Evolutionary conservation across 2,797 vertebrate species (phyloP).

Genomic region (Muraenolepis orangiensis): DNA sequence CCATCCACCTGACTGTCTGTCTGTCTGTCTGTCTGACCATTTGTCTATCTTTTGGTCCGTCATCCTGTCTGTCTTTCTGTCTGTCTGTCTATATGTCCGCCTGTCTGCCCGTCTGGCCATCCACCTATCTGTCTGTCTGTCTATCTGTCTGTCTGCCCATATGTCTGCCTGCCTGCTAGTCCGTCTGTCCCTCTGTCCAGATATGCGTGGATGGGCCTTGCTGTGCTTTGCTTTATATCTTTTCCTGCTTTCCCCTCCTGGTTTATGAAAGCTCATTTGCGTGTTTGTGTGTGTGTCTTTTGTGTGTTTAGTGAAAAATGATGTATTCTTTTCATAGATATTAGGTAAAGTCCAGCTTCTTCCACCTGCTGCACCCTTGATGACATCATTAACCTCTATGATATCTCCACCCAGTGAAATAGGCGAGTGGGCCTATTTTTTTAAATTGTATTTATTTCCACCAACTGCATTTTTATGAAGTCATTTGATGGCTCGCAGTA

Average conservation of each 20-base stretch:
- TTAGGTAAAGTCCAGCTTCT: conserved; percentile 32
- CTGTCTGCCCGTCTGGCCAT: conserved; percentile 27
- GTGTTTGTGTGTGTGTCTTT: conserved; percentile 2
- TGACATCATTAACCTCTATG: conserved; percentile 47
- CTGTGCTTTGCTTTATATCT: background rate
- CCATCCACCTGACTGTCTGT: conserved; percentile 21
- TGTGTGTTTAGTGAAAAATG: conserved; percentile 28
- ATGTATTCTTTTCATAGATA: conserved; percentile 16
- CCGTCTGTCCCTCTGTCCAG: background rate
- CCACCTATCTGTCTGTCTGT: background rate
- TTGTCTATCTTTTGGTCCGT: conserved; percentile 48
- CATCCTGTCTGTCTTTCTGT: conserved; percentile 13
- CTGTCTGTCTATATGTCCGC: conserved; percentile 33
- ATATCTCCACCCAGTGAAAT: conserved; percentile 42
- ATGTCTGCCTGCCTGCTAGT: conserved; percentile 45
- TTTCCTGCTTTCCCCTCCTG: background rate
- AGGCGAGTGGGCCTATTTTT: conserved; percentile 24
- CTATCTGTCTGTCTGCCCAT: background rate
- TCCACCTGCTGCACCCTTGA: conserved; percentile 50
- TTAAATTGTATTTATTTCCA: conserved; percentile 30
- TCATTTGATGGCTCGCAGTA: background rate
- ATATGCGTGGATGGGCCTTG: background rate
- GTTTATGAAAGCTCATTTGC: too few species aligned
- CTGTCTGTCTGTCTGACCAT: conserved; percentile 59
- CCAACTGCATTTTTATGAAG: background rate